Conservation (phyloP, 2,888 invertebrate species). For the Agonopterix subpropinquella region DNA sequence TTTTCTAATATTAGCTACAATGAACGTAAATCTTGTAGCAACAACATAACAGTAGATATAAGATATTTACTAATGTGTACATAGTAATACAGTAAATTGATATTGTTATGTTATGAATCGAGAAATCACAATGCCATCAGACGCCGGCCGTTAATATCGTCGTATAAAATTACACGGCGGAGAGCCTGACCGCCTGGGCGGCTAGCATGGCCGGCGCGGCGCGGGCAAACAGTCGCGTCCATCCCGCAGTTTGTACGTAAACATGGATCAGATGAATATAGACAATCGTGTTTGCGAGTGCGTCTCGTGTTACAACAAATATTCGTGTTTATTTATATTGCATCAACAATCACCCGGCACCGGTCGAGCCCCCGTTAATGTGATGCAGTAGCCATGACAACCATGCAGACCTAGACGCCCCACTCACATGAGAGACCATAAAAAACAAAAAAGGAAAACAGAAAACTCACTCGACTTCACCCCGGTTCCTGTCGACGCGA, state of each 20-base stretch:
- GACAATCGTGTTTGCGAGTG: constrained; percentile 59
- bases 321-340: constrained; percentile 48
- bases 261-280: constrained; percentile 68
- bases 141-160: constrained; percentile 21
- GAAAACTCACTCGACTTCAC: constrained; percentile 64
- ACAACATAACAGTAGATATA: too few species aligned
- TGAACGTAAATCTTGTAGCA: too few species aligned
- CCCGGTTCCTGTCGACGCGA: constrained; percentile 69
- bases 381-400: constrained; percentile 67
- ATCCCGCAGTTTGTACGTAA: constrained; percentile 67
- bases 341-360: constrained; percentile 29
- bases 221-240: constrained; percentile 58
- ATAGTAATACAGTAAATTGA: too few species aligned
- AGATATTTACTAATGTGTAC: too few species aligned
- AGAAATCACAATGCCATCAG: background rate
- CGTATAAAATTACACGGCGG: constrained; percentile 52
- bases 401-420: constrained; percentile 57
- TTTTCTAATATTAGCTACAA: too few species aligned
- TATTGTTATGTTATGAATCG: too few species aligned
- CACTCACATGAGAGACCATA: constrained; percentile 58
- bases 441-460: constrained; percentile 63
- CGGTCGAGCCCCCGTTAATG: constrained; percentile 40
- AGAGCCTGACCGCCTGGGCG: constrained; percentile 22
- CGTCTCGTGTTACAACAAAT: constrained; percentile 68
- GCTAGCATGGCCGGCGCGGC: constrained; percentile 10